Conservation (phyloP, 2,113 vertebrate species). For the Petrocephalus microphthalmus region DNA sequence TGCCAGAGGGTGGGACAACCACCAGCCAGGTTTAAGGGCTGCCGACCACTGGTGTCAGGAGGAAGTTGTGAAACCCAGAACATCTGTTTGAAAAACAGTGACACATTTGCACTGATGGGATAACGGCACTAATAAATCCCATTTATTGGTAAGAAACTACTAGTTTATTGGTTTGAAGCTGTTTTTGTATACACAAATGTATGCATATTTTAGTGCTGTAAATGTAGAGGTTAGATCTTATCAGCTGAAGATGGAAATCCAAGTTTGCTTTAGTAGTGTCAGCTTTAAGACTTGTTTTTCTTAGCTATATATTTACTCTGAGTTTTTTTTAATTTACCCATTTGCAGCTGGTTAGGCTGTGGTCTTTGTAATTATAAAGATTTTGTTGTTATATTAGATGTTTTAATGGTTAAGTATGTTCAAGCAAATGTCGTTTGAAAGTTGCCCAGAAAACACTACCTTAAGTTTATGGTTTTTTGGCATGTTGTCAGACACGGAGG, state of each 20-base stretch:
- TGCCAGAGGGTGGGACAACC: background rate
- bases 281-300: background rate
- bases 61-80: background rate
- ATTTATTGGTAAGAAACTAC: background rate
- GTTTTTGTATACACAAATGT: background rate
- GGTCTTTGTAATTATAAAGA: background rate
- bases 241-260: background rate
- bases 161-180: background rate
- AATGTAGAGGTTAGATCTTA: background rate
- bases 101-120: background rate
- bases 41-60: background rate
- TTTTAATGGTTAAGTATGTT: background rate
- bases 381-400: background rate
- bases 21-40: background rate
- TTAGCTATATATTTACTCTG: background rate
- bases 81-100: background rate
- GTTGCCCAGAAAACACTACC: background rate
- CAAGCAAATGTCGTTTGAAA: background rate
- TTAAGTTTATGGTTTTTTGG: background rate
- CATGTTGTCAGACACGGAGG: background rate
- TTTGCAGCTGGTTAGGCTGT: background rate
- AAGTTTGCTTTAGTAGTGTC: background rate
- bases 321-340: background rate
- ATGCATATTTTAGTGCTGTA: background rate
- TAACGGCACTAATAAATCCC: background rate